Percentiles rank a stretch among this genome's conserved stretches.
These are phyloP conservation scores for Anomalospiza imberbis DNA, from an alignment of 2,797 vertebrate species.

Conservation along the genomic window DNA sequence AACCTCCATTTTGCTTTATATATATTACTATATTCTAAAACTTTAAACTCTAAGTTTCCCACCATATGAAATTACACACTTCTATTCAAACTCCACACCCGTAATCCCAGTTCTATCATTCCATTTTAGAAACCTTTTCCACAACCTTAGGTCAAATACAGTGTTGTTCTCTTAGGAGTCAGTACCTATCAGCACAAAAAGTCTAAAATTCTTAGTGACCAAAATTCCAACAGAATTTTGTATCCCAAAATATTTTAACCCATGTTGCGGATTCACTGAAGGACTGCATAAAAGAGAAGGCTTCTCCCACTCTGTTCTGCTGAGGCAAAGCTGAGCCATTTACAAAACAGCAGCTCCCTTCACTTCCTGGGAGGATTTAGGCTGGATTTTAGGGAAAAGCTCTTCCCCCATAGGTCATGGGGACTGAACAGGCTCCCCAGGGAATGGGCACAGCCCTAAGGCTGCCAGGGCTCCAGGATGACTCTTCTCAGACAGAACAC, in stretches of 20 bases:
- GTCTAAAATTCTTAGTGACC: neutral
- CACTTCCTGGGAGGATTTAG: neutral
- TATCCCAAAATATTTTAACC: neutral
- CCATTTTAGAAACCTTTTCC: neutral
- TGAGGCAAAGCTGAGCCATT: neutral
- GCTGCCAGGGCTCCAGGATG: neutral
- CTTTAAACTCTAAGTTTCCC: neutral
- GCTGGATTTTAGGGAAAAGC: neutral
- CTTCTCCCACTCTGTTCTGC: neutral
- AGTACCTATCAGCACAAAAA: neutral
- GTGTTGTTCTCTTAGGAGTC: neutral
- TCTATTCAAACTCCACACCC: neutral
- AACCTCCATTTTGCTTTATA: neutral
- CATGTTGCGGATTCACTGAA: neutral
- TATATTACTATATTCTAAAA: neutral
- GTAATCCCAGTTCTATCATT: accelerated
- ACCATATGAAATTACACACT: neutral
- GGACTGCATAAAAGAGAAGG: neutral
- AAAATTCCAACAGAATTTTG: neutral
- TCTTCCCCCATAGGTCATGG: neutral
- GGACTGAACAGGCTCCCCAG: neutral
- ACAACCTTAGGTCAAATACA: neutral
- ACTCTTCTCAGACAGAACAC: neutral
- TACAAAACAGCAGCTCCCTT: accelerated
- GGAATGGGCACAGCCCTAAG: accelerated